A percentile compares a stretch with the other conserved stretches of the same genome.
These are phyloP conservation scores for Meliscaeva auricollis DNA, from an alignment of 2,888 invertebrate species.

Conservation along the genomic window DNA sequence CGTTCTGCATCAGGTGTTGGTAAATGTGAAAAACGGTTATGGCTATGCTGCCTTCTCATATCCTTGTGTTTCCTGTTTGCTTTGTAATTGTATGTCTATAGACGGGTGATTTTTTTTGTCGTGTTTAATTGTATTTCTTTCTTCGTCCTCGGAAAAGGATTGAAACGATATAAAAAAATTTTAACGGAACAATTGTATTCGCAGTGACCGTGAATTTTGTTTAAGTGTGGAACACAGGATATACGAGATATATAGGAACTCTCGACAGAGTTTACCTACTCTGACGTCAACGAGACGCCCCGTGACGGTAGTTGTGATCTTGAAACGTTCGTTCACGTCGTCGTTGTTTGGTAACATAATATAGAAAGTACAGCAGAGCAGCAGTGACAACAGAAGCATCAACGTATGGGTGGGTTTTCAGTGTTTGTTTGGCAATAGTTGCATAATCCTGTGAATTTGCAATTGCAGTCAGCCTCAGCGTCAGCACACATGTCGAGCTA, in stretches of 20 bases:
- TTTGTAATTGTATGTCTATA: slow-evolving; percentile 40
- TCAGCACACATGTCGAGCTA: slow-evolving; percentile 53
- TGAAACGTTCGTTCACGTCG: slow-evolving; percentile 53
- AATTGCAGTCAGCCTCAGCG: slow-evolving; percentile 46
- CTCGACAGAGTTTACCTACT: slow-evolving; percentile 38
- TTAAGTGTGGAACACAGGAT: slow-evolving; percentile 26
- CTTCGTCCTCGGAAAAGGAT: slow-evolving; percentile 39
- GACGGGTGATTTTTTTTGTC: neutral
- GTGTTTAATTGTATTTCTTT: slow-evolving; percentile 7
- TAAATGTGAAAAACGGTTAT: slow-evolving; percentile 69
- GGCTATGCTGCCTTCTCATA: slow-evolving; percentile 65
- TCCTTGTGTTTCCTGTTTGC: slow-evolving; percentile 63
- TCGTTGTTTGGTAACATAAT: slow-evolving; percentile 5
- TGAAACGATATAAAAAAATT: slow-evolving; percentile 12
- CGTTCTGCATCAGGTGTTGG: slow-evolving; percentile 71
- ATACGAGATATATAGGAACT: neutral
- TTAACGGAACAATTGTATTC: slow-evolving; percentile 42
- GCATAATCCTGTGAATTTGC: slow-evolving; percentile 56
- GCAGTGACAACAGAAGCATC: neutral
- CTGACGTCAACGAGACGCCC: slow-evolving; percentile 69
- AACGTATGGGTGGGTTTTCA: slow-evolving; percentile 46
- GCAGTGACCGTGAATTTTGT: slow-evolving; percentile 70
- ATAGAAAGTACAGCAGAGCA: neutral
- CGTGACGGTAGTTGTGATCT: slow-evolving; percentile 75
- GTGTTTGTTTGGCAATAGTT: slow-evolving; percentile 48